These are phyloP conservation scores for Anastrepha ludens DNA, from an alignment of 1,140 invertebrate species.

Conservation along the genomic window DNA sequence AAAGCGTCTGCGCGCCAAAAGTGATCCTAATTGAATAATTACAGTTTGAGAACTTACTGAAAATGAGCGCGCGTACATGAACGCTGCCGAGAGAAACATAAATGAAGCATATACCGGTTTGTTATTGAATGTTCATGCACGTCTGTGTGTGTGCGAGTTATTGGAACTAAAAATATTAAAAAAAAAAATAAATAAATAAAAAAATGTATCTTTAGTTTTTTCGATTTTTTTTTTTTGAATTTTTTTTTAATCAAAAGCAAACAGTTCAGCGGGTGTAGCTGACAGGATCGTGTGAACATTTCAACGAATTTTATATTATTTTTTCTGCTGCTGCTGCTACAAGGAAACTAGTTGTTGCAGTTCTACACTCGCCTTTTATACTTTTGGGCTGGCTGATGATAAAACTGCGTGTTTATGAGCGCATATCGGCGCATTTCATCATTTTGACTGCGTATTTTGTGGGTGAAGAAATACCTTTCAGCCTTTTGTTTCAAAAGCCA, in stretches of 20 bases:
- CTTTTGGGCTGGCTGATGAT: slow-evolving; percentile 47
- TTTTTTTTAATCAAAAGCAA: background rate
- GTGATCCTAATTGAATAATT: slow-evolving; percentile 60
- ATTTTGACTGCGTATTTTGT: slow-evolving; percentile 53
- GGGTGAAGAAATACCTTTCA: slow-evolving; percentile 44
- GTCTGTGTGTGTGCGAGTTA: background rate
- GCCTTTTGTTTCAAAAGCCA: background rate
- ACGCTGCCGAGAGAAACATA: background rate
- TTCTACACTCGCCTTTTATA: background rate
- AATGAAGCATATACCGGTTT: slow-evolving; percentile 15
- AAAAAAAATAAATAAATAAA: background rate
- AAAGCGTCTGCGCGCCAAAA: slow-evolving; percentile 27
- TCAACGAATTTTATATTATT: slow-evolving; percentile 35
- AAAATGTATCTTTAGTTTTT: background rate
- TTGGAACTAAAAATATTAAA: background rate
- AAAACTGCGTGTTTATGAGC: slow-evolving; percentile 56
- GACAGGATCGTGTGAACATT: slow-evolving; percentile 57
- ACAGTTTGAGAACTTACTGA: slow-evolving; percentile 53
- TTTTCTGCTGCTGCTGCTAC: background rate
- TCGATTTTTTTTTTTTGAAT: background rate
- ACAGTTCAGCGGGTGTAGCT: slow-evolving; percentile 52
- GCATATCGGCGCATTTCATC: slow-evolving; percentile 56
- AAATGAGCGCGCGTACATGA: background rate
- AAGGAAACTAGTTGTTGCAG: background rate
- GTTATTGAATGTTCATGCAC: background rate